Base-by-base conservation (phyloP, 2,888 invertebrate genomes). In the Epicampocera succincta region DNA sequence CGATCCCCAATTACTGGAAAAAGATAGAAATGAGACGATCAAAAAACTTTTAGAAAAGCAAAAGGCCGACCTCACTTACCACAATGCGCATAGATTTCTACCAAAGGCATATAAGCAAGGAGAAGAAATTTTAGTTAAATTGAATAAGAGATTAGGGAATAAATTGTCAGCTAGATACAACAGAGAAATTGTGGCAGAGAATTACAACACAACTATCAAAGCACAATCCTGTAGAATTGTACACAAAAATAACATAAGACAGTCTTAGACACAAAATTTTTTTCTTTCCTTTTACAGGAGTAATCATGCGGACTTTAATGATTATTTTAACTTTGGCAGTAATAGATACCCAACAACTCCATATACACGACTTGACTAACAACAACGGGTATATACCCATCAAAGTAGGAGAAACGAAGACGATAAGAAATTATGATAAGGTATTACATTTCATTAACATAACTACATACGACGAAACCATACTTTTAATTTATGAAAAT, bases 361-460 rank as follows among this genome's bases (percentile, higher is more conserved):
- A 83, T 21, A 69, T 82, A 40, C 80, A 80, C 13, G 76, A 80
- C 33, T 19, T 83, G 21, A 83, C 56, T 8, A 80, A 80, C 29
- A 84, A 83, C 21, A 80, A 84, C 19, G 83, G 80, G 12, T 82
- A 78, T n/a, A 52, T 82, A 65, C 69, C 77, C 6, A 78, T 83
- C 19, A 81, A 83, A 65, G 79, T 78, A 46, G 46, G 46, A 3
- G 15, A 46, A 46, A 15, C 15, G 9, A 46, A 46, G 46, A 46
- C 46, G 17, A 46, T 46, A 15, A 17, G 46, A 17, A 17, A 46
- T 17, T 46, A 46, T 17, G 46, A 46, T 46, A 46, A 46, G 17
- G 46, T 46, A 8, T 46, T 46, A 46, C 46, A 46, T 46, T 46
- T 46, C 46, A 46, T 46, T 17, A 46, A 46, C 46, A 8, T 46